Evolutionary conservation across 2,113 vertebrate genomes (phyloP).

Genomic region (Heterotis niloticus): DNA sequence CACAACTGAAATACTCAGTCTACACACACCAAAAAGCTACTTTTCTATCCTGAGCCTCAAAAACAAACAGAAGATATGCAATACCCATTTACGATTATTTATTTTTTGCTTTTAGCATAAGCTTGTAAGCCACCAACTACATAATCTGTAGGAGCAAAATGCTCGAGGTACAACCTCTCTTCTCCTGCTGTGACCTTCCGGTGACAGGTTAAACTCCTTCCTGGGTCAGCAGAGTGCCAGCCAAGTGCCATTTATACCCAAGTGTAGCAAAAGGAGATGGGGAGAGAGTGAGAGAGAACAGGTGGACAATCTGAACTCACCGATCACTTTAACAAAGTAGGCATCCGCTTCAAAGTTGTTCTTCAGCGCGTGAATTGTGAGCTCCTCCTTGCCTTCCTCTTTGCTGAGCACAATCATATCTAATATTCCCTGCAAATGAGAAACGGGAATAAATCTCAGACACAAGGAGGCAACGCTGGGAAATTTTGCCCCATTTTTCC

Average conservation of each 20-base stretch:
- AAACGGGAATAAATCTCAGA: conserved; percentile 46
- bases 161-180: too few species aligned
- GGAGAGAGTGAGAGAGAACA: not conserved
- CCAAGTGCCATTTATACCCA: too few species aligned
- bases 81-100: too few species aligned
- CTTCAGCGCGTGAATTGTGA: conserved; percentile 82
- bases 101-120: too few species aligned
- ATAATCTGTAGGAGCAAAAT: too few species aligned
- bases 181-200: too few species aligned
- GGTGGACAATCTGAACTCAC: conserved; percentile 65
- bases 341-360: conserved; percentile 97
- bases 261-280: not conserved
- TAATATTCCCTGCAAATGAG: conserved; percentile 82
- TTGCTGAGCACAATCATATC: conserved; percentile 87
- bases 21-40: too few species aligned
- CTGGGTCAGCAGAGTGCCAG: too few species aligned
- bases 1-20: not conserved
- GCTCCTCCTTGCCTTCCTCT: conserved; percentile 61
- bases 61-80: too few species aligned
- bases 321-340: conserved; percentile 98
- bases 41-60: too few species aligned
- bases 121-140: too few species aligned
- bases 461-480: conserved; percentile 21
- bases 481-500: not conserved
- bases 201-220: too few species aligned